Percentiles rank a stretch among this genome's conserved stretches.
These are phyloP conservation scores for Listronotus oregonensis DNA, from an alignment of 1,140 invertebrate genomes.

Conservation along the genomic window DNA sequence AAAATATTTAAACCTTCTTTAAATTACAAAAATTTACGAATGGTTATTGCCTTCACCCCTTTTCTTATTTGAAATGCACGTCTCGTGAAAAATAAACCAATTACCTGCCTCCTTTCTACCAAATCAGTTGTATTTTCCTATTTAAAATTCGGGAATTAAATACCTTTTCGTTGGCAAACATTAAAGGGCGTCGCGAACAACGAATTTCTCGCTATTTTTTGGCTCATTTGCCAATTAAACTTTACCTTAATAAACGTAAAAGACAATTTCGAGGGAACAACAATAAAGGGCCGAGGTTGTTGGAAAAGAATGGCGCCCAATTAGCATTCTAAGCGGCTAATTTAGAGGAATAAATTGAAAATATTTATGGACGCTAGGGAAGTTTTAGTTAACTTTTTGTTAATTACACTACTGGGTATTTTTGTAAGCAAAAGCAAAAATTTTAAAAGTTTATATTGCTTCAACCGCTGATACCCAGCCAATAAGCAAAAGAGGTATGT, in stretches of 20 bases:
- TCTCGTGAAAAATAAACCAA: no score
- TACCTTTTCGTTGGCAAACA: neutral
- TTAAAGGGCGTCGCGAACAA: neutral
- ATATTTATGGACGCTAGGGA: constrained; percentile 3
- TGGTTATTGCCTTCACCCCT: no score
- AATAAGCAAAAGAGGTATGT: no score
- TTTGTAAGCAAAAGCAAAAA: neutral
- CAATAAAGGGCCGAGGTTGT: constrained; percentile 15
- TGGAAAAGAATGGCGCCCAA: constrained; percentile 10
- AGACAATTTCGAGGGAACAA: constrained; percentile 12
- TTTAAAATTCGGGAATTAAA: no score
- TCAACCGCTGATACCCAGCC: no score
- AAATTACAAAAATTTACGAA: no score
- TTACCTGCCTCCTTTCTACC: no score
- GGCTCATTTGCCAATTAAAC: constrained; percentile 14
- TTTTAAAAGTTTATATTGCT: no score
- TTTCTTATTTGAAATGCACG: no score
- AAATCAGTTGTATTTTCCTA: no score
- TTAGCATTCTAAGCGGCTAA: constrained; percentile 24
- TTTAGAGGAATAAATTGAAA: constrained; percentile 16
- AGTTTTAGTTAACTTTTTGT: constrained; percentile 1
- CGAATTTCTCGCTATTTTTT: constrained; percentile 6
- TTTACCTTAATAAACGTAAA: constrained; percentile 19
- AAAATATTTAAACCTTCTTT: no score
- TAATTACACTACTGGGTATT: neutral